Base-by-base conservation (phyloP, 2,888 invertebrate species). In the Stomorhina lunata region DNA sequence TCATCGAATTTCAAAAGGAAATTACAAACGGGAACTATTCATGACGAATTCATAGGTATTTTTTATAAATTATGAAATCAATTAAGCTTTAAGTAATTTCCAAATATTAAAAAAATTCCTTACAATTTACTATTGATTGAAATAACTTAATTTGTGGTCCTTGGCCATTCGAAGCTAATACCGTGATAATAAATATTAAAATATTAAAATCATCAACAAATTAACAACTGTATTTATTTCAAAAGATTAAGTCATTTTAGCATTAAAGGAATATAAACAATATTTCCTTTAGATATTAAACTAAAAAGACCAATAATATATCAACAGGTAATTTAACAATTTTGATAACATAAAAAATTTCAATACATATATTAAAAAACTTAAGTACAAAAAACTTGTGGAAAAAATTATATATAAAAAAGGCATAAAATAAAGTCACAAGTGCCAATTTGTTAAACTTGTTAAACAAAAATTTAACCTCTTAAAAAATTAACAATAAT, bases 301-400 rank as follows among this genome's bases (percentile, higher is more conserved):
- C 7, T 12, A 48, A 34, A 43, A 12, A 53, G 22, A 29, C 0
- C n/a, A 66, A 40, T 61, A 17, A 72, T 72, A 50, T 72, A 72
- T 72, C 72, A 72, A 61, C 72, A 61, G 15, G n/a, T n/a, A 43
- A 53, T 63, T 48, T 66, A 50, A 50, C 32, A 45, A 48, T 22
- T 34, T 15, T 22, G 34, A n/a, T 32, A n/a, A 32, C 22, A 66
- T 50, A 34, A 15, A 25, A 34, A 25, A 29, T 12, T 12, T 3
- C 29, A 10, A 20, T 7, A 43, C 6, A 27, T n/a, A n/a, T n/a
- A n/a, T n/a, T n/a, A n/a, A n/a, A n/a, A n/a, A n/a, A n/a, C n/a
- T n/a, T n/a, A n/a, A n/a, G n/a, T n/a, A n/a, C n/a, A n/a, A n/a
- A n/a, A n/a, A n/a, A n/a, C n/a, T n/a, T n/a, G n/a, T n/a, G n/a